phyloP scores from a whole-genome alignment of 2,888 invertebrate genomes.

The Ceriagrion tenellum region DNA sequence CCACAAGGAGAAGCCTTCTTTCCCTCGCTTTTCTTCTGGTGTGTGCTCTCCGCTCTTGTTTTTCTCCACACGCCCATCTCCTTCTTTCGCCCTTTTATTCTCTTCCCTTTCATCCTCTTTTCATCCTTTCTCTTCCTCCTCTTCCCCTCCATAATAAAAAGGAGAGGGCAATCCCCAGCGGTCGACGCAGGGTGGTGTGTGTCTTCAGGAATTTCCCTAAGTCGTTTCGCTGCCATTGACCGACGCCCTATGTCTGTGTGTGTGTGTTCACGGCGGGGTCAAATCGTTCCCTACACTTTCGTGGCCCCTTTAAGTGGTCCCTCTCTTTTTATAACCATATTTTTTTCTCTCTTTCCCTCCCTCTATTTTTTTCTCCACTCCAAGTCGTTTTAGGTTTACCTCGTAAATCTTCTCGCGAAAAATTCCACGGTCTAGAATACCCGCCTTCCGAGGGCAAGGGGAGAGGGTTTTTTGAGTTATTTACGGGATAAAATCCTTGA shows the following conservation, averaged over 20 bases:
- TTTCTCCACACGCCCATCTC: neutral
- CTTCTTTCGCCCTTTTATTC: neutral
- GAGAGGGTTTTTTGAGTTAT: neutral
- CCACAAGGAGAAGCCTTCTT: neutral
- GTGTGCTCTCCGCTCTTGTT: neutral
- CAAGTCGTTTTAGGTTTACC: neutral
- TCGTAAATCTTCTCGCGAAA: slow-evolving; percentile 17
- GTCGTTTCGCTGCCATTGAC: slow-evolving; percentile 31
- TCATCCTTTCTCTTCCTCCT: neutral
- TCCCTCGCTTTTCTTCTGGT: neutral
- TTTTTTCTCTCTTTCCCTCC: too few relatives aligned
- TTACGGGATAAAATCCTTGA: neutral
- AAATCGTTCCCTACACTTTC: neutral
- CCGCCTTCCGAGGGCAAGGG: neutral
- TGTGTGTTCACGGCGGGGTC: neutral
- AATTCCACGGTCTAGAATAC: neutral
- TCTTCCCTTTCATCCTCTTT: neutral
- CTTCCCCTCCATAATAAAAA: neutral
- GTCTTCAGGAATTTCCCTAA: slow-evolving; percentile 3
- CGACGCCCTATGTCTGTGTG: neutral
- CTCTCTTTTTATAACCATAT: neutral
- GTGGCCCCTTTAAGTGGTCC: neutral
- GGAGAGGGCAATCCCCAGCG: neutral
- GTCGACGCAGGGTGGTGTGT: neutral
- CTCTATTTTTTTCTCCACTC: neutral